These are phyloP conservation scores for Neoscelio sp. DNA, from an alignment of 2,888 invertebrate species.

Conservation along the genomic window DNA sequence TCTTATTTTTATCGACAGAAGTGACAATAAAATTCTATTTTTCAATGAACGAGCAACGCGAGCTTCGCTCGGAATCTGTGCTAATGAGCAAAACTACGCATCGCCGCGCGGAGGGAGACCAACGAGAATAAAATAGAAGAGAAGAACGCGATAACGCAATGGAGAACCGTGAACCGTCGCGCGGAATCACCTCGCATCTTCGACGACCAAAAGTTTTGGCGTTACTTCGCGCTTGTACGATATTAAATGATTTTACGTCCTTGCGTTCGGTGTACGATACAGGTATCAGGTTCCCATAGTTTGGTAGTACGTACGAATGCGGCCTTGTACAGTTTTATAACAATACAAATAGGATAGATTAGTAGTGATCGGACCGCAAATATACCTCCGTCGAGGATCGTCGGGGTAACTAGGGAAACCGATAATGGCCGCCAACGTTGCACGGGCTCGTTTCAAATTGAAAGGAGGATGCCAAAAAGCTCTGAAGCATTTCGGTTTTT, in stretches of 20 bases:
- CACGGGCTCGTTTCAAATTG: slow-evolving; percentile 34
- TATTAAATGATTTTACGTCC: slow-evolving; percentile 48
- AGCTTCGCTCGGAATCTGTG: background rate
- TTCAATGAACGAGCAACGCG: background rate
- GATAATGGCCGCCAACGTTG: slow-evolving; percentile 37
- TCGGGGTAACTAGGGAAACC: slow-evolving; percentile 23
- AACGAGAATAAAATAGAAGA: too few relatives aligned
- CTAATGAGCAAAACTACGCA: background rate
- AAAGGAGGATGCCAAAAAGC: slow-evolving; percentile 35
- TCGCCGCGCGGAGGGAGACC: too few relatives aligned
- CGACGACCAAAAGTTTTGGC: slow-evolving; percentile 47
- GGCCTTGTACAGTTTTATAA: slow-evolving; percentile 62
- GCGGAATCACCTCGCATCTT: slow-evolving; percentile 59
- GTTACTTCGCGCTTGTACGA: slow-evolving; percentile 54
- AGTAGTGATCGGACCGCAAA: slow-evolving; percentile 32
- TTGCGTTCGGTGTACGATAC: slow-evolving; percentile 62
- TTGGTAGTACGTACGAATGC: slow-evolving; percentile 36
- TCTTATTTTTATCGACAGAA: slow-evolving; percentile 1
- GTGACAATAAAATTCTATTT: slow-evolving; percentile 34
- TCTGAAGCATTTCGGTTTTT: too few relatives aligned
- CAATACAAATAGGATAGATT: slow-evolving; percentile 29
- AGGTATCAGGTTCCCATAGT: slow-evolving; percentile 69
- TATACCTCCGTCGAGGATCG: slow-evolving; percentile 30
- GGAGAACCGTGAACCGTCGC: slow-evolving; percentile 49
- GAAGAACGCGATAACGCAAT: too few relatives aligned